Evolutionary conservation across 1,140 invertebrate genomes (phyloP), one percentile per base, ranked within the genome.

Genomic region (Hylaeus anthracinus): DNA sequence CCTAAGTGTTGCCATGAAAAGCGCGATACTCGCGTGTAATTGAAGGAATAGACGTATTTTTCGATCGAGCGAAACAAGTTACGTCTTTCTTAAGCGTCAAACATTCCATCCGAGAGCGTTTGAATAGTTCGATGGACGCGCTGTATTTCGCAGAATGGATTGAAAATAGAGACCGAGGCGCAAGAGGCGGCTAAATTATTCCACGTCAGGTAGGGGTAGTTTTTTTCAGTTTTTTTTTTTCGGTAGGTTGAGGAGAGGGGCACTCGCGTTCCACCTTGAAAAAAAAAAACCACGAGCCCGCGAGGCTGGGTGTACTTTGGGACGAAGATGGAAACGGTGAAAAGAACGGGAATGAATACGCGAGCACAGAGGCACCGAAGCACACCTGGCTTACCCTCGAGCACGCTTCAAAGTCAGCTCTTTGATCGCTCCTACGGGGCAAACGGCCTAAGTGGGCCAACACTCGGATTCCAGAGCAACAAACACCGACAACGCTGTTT

Each of bases 381-480:
- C 76, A 48, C 74, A 45, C 41, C 26, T 55, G 26, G 41, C 41
- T 37, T 26, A 15, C 58, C 41, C 12, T 14, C 70, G 39, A 56
- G 61, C 53, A n/a, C n/a, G 51, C 70, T 79, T 73, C 61, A 79
- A 73, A 73, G 77, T 71, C 70, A 26, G 39, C 61, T 53, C 70
- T 79, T 79, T 79, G 77, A 79, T 79, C 77, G 70, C 43, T 55
- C 15, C 77, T 39, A 48, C 51, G 77, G 70, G 77, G 70, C 70
- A 48, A 79, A 79, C 70, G 77, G 61, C 77, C 77, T 65, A 79
- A 79, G 77, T 79, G 77, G 77, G 77, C 71, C 77, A 73, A 65
- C 77, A 79, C 4, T 45, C 61, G 51, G 61, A 79, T 73, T 78
- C 67, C 67, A 8, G 26, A 0, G 61, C 53, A 65, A 73, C 70